A percentile compares a stretch with the other conserved stretches of the same genome.
phyloP scores from a whole-genome alignment of 2,888 invertebrate genomes.

The Hybos culiciformis region DNA sequence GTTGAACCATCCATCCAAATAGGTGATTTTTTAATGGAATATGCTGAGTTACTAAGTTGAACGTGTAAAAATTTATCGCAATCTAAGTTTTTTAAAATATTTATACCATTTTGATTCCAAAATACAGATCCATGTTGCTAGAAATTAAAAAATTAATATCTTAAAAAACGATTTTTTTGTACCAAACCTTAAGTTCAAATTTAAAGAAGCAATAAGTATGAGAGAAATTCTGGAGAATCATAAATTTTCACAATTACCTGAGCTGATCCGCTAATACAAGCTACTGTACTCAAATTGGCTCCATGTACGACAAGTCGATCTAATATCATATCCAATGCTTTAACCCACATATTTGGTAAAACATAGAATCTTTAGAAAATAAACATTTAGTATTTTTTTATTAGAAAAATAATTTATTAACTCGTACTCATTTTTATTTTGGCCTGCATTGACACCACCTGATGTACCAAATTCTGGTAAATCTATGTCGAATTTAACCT shows the following conservation, averaged over 20 bases:
- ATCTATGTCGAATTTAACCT: constrained; percentile 82
- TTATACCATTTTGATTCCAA: constrained; percentile 69
- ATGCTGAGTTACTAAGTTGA: constrained; percentile 61
- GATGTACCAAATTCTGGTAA: constrained; percentile 73
- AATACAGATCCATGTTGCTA: constrained; percentile 97
- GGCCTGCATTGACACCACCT: constrained; percentile 42
- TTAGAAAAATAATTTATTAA: neutral
- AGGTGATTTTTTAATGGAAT: constrained; percentile 69
- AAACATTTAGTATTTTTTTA: neutral
- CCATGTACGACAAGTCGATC: constrained; percentile 68
- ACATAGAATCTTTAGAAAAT: constrained; percentile 48
- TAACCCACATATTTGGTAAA: constrained; percentile 89
- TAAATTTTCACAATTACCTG: constrained; percentile 49
- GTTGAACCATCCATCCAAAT: constrained; percentile 86
- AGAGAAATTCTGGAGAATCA: neutral
- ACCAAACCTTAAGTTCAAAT: too few species aligned
- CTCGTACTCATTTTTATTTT: constrained; percentile 31
- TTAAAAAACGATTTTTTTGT: neutral
- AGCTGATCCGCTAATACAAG: constrained; percentile 77
- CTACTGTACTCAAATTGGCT: constrained; percentile 70
- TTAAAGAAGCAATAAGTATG: neutral
- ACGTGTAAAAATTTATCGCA: constrained; percentile 66
- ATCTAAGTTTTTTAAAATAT: constrained; percentile 49
- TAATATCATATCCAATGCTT: constrained; percentile 82
- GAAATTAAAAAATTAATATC: neutral